These are phyloP conservation scores for Gambelia wislizenii DNA, from an alignment of 2,797 vertebrate genomes.

Conservation along the genomic window DNA sequence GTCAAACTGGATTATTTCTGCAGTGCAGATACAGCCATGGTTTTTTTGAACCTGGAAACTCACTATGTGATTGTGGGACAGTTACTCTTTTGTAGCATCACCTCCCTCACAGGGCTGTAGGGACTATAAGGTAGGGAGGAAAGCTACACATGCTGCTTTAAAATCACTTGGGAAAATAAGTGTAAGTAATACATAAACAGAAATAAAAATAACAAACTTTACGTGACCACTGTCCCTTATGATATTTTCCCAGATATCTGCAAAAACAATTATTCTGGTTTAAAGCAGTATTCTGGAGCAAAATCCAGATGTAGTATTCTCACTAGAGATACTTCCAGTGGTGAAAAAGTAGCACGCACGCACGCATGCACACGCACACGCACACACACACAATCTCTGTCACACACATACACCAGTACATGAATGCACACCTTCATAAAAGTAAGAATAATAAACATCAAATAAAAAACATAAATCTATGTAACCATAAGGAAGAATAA, in stretches of 20 bases:
- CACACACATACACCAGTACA: neutral
- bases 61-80: too few relatives aligned
- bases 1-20: too few relatives aligned
- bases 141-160: too few relatives aligned
- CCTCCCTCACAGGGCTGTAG: too few relatives aligned
- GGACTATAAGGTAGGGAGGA: too few relatives aligned
- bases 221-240: neutral
- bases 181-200: neutral
- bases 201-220: neutral
- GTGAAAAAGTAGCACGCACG: neutral
- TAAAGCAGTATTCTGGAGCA: slow-evolving; percentile 26
- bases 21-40: too few relatives aligned
- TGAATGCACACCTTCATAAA: neutral
- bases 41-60: too few relatives aligned
- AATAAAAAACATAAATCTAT: neutral
- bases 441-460: neutral
- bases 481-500: neutral
- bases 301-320: slow-evolving; percentile 35
- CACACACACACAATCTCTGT: too few relatives aligned
- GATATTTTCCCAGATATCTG: neutral
- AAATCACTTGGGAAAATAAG: neutral
- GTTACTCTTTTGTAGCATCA: too few relatives aligned
- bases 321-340: slow-evolving; percentile 21
- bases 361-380: neutral
- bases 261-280: neutral